Percentiles rank a stretch among this genome's conserved stretches.
Evolutionary conservation across 1,140 invertebrate species (phyloP).

Genomic region (Anoplophora glabripennis): DNA sequence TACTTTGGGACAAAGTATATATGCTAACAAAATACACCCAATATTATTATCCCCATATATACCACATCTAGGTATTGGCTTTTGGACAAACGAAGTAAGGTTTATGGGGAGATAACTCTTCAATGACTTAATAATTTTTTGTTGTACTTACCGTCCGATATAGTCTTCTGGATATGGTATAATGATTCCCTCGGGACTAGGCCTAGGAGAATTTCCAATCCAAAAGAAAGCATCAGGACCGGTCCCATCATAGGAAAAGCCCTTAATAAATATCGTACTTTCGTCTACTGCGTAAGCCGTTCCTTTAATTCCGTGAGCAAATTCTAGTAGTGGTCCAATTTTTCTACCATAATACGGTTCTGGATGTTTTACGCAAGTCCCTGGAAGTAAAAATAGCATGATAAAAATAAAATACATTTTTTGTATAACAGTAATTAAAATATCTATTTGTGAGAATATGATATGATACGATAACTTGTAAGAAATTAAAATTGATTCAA

Average conservation of each 20-base stretch:
- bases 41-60: too few relatives aligned
- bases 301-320: slow-evolving; percentile 74
- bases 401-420: too few relatives aligned
- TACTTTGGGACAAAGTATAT: too few relatives aligned
- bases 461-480: too few relatives aligned
- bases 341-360: slow-evolving; percentile 73
- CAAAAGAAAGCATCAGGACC: slow-evolving; percentile 85
- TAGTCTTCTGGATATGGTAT: slow-evolving; percentile 84
- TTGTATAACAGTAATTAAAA: too few relatives aligned
- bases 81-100: too few relatives aligned
- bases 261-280: slow-evolving; percentile 79
- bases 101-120: too few relatives aligned
- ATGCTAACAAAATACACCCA: too few relatives aligned
- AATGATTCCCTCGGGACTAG: slow-evolving; percentile 74
- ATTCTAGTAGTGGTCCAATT: slow-evolving; percentile 67
- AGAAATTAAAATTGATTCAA: too few relatives aligned
- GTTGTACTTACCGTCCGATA: slow-evolving; percentile 60
- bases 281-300: slow-evolving; percentile 84
- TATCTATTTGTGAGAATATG: too few relatives aligned
- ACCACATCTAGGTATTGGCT: too few relatives aligned
- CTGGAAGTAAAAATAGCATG: too few relatives aligned
- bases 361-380: slow-evolving; percentile 50
- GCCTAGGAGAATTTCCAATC: slow-evolving; percentile 74
- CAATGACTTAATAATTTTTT: neutral
- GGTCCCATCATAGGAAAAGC: slow-evolving; percentile 82